Evolutionary conservation across 2,113 vertebrate genomes (phyloP), one percentile per base, ranked within the genome.

Genomic region (Dromiciops gliroides): DNA sequence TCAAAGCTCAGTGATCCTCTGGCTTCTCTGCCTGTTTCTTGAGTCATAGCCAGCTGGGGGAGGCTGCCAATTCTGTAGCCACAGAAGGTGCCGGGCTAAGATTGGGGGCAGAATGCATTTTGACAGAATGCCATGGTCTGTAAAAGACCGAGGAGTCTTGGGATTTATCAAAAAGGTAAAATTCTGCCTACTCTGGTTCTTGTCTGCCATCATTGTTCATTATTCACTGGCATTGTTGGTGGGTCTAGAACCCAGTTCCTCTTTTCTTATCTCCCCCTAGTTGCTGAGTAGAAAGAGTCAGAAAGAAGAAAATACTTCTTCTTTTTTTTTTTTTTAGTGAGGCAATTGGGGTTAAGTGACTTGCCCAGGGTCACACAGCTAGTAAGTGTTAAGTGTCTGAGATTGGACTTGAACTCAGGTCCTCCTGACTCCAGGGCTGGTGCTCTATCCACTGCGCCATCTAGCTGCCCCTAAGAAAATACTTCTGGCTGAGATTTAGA

Each of bases 401-500:
- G n/a, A n/a, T n/a, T n/a, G n/a, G n/a, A n/a, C n/a, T n/a, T n/a
- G n/a, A n/a, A n/a, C n/a, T n/a, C n/a, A n/a, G n/a, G n/a, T n/a
- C n/a, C n/a, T n/a, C n/a, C n/a, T n/a, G n/a, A n/a, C n/a, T n/a
- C n/a, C n/a, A n/a, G n/a, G n/a, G n/a, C n/a, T n/a, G n/a, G n/a
- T n/a, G n/a, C n/a, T n/a, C n/a, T n/a, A n/a, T n/a, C n/a, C n/a
- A n/a, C n/a, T n/a, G n/a, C n/a, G n/a, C n/a, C n/a, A n/a, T n/a
- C n/a, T n/a, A n/a, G n/a, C n/a, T n/a, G n/a, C n/a, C n/a, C n/a
- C n/a, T n/a, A 96, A 94, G 94, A 88, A 6, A 88, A 44, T 94
- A 50, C 51, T 95, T 97, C 96, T 93, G 94, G 51, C 90, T 91
- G 53, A 96, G 90, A 95, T 24, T 96, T 96, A 53, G 37, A 93